These are phyloP conservation scores for Volucella bombylans DNA, from an alignment of 2,888 invertebrate genomes.

Conservation along the genomic window DNA sequence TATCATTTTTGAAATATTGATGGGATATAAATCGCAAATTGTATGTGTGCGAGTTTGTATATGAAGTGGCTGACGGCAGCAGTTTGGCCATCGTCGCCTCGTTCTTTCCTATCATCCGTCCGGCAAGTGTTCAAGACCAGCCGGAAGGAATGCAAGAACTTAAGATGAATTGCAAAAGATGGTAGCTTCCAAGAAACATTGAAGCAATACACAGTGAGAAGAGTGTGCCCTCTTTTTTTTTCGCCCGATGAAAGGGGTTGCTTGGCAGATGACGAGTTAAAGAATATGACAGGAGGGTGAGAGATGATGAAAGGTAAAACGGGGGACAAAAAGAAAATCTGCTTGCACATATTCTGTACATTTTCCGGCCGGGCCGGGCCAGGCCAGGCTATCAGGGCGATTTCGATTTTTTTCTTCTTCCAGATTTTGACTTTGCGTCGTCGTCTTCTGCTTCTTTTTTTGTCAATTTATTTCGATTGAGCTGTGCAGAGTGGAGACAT, in stretches of 20 bases:
- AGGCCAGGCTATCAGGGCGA: slow-evolving; percentile 18
- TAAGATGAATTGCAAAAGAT: slow-evolving; percentile 72
- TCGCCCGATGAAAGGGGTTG: slow-evolving; percentile 41
- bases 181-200: slow-evolving; percentile 32
- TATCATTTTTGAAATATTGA: slow-evolving; percentile 77
- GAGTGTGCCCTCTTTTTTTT: slow-evolving; percentile 30
- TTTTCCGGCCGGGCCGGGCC: slow-evolving; percentile 61
- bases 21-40: slow-evolving; percentile 76
- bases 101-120: slow-evolving; percentile 57
- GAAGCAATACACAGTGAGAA: slow-evolving; percentile 53
- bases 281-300: slow-evolving; percentile 52
- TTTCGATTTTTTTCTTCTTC: slow-evolving; percentile 27
- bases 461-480: slow-evolving; percentile 68
- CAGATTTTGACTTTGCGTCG: not conserved
- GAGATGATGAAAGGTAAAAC: slow-evolving; percentile 11
- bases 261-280: slow-evolving; percentile 73
- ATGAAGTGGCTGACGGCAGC: slow-evolving; percentile 48
- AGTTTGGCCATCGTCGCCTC: slow-evolving; percentile 63
- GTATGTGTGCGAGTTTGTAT: slow-evolving; percentile 39
- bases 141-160: slow-evolving; percentile 72
- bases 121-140: slow-evolving; percentile 64
- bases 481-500: slow-evolving; percentile 55
- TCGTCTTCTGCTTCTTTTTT: slow-evolving; percentile 3
- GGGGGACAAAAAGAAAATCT: slow-evolving; percentile 22
- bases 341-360: slow-evolving; percentile 66